phyloP scores from a whole-genome alignment of 37 sponge, comb jelly and placozoan species.

The Eunapius fragilis region DNA sequence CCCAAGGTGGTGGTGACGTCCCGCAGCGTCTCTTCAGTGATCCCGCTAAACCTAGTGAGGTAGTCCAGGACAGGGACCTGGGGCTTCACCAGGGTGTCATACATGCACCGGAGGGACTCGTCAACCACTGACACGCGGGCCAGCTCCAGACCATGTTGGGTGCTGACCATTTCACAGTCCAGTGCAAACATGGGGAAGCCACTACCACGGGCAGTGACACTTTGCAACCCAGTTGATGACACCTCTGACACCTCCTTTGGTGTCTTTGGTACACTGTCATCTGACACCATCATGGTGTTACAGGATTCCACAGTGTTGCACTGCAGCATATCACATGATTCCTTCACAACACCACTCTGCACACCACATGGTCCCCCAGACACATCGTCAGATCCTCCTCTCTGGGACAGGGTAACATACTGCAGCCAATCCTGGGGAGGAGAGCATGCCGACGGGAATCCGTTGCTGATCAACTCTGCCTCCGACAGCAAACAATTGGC shows the following conservation, averaged over 20 bases:
- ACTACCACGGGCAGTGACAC: neutral
- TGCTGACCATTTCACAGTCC: constrained; percentile 91
- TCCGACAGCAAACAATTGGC: constrained; percentile 30
- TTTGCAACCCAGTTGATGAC: neutral
- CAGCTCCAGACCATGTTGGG: constrained; percentile 50
- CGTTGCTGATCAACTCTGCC: constrained; percentile 26
- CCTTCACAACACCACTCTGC: neutral
- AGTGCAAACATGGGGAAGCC: constrained; percentile 73
- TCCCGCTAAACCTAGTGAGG: constrained; percentile 92
- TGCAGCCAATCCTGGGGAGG: neutral
- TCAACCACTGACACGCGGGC: constrained; percentile 89
- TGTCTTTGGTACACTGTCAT: too few relatives aligned
- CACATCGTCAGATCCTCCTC: neutral
- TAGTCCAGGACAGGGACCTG: constrained; percentile 78
- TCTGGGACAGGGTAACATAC: constrained; percentile 2
- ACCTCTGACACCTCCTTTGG: neutral
- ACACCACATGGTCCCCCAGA: neutral
- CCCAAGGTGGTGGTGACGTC: constrained; percentile 79
- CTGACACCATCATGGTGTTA: too few relatives aligned
- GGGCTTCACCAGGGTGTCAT: constrained; percentile 88
- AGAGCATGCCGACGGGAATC: constrained; percentile 17
- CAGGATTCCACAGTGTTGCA: too few relatives aligned
- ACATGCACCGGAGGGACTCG: constrained; percentile 74
- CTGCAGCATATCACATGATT: neutral
- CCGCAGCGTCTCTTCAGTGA: constrained; percentile 64